A percentile compares a stretch with the other conserved stretches of the same genome.
Evolutionary conservation across 2,797 vertebrate genomes (phyloP).

Genomic region (Oreonectes daqikongensis): DNA sequence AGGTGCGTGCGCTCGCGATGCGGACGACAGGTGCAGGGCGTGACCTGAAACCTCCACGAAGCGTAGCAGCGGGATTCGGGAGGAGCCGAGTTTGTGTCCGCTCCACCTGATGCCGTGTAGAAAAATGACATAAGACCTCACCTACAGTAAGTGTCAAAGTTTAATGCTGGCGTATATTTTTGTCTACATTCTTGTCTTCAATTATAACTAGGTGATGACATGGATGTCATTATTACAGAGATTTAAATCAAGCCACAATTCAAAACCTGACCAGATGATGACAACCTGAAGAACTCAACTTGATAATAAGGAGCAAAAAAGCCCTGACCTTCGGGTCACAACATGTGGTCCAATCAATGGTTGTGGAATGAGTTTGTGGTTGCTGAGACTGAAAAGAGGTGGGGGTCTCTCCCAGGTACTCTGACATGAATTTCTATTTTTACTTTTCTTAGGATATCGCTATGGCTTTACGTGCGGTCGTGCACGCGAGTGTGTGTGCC

Average conservation of each 20-base stretch:
- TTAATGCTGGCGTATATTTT: not conserved
- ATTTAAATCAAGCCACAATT: slow-evolving; percentile 1
- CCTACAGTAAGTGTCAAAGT: not conserved
- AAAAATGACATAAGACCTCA: not conserved
- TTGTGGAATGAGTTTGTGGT: not conserved
- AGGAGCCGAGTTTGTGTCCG: not conserved
- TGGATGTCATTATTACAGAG: not conserved
- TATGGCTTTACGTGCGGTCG: slow-evolving; percentile 6
- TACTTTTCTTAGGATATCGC: slow-evolving; percentile 51
- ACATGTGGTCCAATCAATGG: not conserved
- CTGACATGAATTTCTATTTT: slow-evolving; percentile 52
- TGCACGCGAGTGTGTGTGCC: not conserved
- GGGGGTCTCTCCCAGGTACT: slow-evolving; percentile 29
- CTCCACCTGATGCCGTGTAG: not conserved
- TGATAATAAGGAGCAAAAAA: not conserved
- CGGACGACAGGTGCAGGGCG: slow-evolving; percentile 53
- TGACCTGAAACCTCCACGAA: slow-evolving; percentile 50
- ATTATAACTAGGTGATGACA: not conserved
- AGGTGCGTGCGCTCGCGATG: slow-evolving; percentile 31
- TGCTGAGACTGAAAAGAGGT: not conserved
- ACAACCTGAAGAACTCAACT: not conserved
- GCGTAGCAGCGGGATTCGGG: slow-evolving; percentile 10
- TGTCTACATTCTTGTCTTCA: not conserved
- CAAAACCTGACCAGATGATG: not conserved
- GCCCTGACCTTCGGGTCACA: slow-evolving; percentile 7